Evolutionary conservation across 2,888 invertebrate genomes (phyloP).

Genomic region (Acronicta alni): DNA sequence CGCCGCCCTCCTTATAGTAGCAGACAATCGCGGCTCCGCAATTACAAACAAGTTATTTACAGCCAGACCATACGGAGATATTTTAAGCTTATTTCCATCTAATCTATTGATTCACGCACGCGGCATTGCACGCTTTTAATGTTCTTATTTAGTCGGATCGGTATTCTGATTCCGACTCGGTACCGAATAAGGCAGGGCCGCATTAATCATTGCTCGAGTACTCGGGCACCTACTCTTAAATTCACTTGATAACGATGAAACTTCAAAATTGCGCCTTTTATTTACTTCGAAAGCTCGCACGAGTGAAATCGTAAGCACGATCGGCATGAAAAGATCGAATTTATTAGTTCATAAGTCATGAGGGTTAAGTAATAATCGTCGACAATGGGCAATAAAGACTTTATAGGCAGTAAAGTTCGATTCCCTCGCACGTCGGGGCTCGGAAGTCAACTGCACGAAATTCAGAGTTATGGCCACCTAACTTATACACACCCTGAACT

Average conservation of each 20-base stretch:
- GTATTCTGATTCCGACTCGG: constrained; percentile 54
- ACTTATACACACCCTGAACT: constrained; percentile 63
- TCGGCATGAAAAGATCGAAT: constrained; percentile 83
- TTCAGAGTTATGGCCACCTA: constrained; percentile 66
- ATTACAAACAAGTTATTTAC: constrained; percentile 81
- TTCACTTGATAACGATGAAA: constrained; percentile 51
- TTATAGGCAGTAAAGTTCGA: constrained; percentile 88
- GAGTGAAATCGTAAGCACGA: constrained; percentile 70
- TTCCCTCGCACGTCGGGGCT: constrained; percentile 77
- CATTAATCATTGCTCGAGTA: constrained; percentile 58
- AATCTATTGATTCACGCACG: constrained; percentile 73
- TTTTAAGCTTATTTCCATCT: constrained; percentile 74
- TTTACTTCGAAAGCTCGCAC: constrained; percentile 63
- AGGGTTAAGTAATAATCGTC: constrained; percentile 88
- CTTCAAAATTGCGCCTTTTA: constrained; percentile 64
- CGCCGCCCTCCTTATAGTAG: constrained; percentile 65
- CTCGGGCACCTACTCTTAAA: constrained; percentile 48
- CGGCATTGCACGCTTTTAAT: constrained; percentile 61
- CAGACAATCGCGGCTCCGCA: constrained; percentile 72
- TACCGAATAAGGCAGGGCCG: constrained; percentile 52
- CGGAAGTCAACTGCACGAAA: constrained; percentile 76
- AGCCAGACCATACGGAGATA: constrained; percentile 71
- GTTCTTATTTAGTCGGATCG: constrained; percentile 62
- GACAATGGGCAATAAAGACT: constrained; percentile 88
- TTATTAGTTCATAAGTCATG: constrained; percentile 89